A percentile compares a stretch with the other conserved stretches of the same genome.
These are phyloP conservation scores for Margaritifera margaritifera DNA, from an alignment of 2,888 invertebrate genomes.

Conservation along the genomic window DNA sequence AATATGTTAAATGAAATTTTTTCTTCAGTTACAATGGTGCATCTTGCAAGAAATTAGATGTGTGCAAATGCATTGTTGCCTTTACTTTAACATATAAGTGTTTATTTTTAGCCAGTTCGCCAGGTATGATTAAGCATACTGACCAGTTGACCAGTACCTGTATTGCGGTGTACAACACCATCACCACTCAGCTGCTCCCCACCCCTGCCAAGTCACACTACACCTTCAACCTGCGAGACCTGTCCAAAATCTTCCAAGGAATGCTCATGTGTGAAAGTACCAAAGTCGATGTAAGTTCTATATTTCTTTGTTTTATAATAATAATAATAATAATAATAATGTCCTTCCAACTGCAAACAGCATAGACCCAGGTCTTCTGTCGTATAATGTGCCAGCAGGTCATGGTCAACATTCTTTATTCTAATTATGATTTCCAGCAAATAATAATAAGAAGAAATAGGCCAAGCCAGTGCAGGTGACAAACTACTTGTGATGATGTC, in stretches of 20 bases:
- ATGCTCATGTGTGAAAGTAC: constrained; percentile 70
- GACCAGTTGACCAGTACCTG: constrained; percentile 65
- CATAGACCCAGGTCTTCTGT: no score
- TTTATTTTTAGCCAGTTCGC: constrained; percentile 40
- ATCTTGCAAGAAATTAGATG: no score
- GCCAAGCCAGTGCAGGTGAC: no score
- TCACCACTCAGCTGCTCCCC: constrained; percentile 70
- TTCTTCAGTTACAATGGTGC: no score
- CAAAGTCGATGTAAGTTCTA: constrained; percentile 63
- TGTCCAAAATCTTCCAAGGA: constrained; percentile 73
- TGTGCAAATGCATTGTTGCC: no score
- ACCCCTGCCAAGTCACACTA: constrained; percentile 73
- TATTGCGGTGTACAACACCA: constrained; percentile 68
- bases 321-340: background rate
- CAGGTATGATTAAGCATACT: constrained; percentile 41
- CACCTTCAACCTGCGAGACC: constrained; percentile 73
- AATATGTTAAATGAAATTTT: no score
- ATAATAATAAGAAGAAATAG: no score
- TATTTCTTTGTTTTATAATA: background rate
- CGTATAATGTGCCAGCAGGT: no score
- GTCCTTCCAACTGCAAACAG: background rate
- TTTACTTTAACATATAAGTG: background rate
- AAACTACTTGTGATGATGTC: no score
- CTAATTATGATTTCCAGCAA: background rate
- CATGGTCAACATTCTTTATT: background rate